Evolutionary conservation across 1,140 invertebrate species (phyloP), one percentile per base, ranked within the genome.

Genomic region (Bombus confusus): DNA sequence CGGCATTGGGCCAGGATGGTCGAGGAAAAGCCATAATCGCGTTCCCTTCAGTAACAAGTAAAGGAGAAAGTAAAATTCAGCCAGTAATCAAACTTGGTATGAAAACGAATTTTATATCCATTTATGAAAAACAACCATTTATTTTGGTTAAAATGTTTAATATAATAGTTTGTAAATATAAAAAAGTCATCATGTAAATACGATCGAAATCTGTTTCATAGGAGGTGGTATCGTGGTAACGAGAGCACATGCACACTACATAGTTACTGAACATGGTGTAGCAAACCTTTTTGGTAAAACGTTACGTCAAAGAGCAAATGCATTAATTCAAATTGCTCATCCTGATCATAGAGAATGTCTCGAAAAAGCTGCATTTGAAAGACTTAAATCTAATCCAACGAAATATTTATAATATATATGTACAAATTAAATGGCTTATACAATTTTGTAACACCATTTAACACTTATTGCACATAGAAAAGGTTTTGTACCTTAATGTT

Each of bases 241-340:
- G 0, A 96, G 98, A 87, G 98, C 98, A 2, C 98, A 99, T 93
- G 97, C 98, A 1, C 98, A 99, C 92, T 99, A 99, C 92, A 96
- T 99, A 12, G 98, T 99, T 0, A 99, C 98, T 0, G 98, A 99
- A 93, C 96, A 98, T 90, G 98, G 99, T 47, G 97, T 99, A 87
- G 98, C 98, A 0, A 96, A 97, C 84, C 94, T 99, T 13, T 99
- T 99, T 95, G 98, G 98, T 37, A 99, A 98, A 94, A 97, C 97
- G 52, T 95, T 99, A 18, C 95, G 98, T 25, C 98, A 99, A 93
- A 95, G 98, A 81, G 98, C 98, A 2, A 97, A 98, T 93, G 98
- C 97, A 85, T 96, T 99, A 0, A 99, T 99, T 90, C 96, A 98
- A 84, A 97, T 99, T 69, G 97, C 98, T 1, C 98, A 99, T 95